Evolutionary conservation across 1,140 invertebrate species (phyloP).

Genomic region (Drosophila kepulauana): DNA sequence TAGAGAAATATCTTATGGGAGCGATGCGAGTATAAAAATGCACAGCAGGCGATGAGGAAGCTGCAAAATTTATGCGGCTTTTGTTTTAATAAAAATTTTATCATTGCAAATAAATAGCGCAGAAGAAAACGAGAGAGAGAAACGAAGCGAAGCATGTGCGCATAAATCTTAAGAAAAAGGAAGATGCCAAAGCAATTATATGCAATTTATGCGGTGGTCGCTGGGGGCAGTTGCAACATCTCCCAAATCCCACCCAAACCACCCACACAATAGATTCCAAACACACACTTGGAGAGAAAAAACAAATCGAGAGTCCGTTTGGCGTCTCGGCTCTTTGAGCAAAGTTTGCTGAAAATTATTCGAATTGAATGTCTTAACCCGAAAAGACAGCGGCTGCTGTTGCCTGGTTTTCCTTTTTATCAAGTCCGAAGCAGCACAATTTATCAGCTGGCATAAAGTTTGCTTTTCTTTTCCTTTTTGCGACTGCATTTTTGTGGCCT

Average conservation of each 20-base stretch:
- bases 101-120: constrained; percentile 71
- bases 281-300: constrained; percentile 8
- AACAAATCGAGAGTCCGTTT: constrained; percentile 47
- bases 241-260: not conserved
- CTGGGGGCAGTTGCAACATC: not conserved
- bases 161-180: constrained; percentile 58
- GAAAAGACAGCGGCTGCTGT: constrained; percentile 11
- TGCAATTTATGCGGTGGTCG: constrained; percentile 75
- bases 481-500: constrained; percentile 37
- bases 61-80: constrained; percentile 74
- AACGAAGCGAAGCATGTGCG: constrained; percentile 54
- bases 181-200: constrained; percentile 69
- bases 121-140: constrained; percentile 21
- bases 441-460: constrained; percentile 81
- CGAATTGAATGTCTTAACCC: constrained; percentile 77
- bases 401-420: constrained; percentile 65
- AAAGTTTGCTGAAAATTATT: constrained; percentile 67
- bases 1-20: constrained; percentile 6
- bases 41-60: constrained; percentile 51
- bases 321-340: constrained; percentile 13
- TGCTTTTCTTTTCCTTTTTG: constrained; percentile 40
- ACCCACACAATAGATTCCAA: not conserved
- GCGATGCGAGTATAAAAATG: constrained; percentile 30
- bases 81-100: constrained; percentile 82
- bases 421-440: constrained; percentile 74